Evolutionary conservation across 2,888 invertebrate species (phyloP).

Genomic region (Seira musarum): DNA sequence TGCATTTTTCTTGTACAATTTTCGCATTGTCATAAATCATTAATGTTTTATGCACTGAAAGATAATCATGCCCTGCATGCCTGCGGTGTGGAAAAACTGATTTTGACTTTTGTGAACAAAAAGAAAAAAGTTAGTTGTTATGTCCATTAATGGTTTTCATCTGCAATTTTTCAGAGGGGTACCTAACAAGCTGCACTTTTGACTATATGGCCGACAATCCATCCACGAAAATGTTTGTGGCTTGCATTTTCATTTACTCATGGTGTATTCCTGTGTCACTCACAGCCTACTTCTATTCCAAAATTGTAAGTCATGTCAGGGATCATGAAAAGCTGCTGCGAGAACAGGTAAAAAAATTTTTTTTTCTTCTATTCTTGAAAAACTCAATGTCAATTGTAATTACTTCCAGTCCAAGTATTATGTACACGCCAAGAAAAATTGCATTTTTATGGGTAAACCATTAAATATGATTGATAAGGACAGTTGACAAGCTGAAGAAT

Average conservation of each 20-base stretch:
- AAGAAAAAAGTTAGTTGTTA: too few relatives aligned
- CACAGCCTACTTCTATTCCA: conserved; percentile 88
- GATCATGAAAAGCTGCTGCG: conserved; percentile 87
- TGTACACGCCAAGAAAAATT: not conserved
- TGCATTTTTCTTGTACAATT: not conserved
- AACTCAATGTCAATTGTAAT: not conserved
- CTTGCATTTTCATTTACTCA: conserved; percentile 82
- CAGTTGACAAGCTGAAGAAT: not conserved
- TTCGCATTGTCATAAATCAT: not conserved
- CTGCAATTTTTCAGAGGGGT: conserved; percentile 81
- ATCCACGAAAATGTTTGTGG: conserved; percentile 85
- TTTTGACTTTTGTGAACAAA: too few relatives aligned
- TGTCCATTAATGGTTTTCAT: too few relatives aligned
- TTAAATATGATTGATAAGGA: conserved; percentile 11
- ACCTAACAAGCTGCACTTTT: conserved; percentile 87
- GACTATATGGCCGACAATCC: conserved; percentile 87
- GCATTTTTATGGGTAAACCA: not conserved
- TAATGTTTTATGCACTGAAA: not conserved
- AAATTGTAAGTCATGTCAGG: conserved; percentile 90
- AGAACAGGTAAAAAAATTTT: conserved; percentile 75
- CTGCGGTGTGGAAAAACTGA: not conserved
- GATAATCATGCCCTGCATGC: not conserved
- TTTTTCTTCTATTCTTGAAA: not conserved
- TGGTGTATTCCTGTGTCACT: conserved; percentile 84
- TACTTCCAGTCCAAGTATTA: not conserved